Percentiles rank a stretch among this genome's conserved stretches.
Evolutionary conservation across 2,113 vertebrate species (phyloP).

Genomic region (Caracal caracal): DNA sequence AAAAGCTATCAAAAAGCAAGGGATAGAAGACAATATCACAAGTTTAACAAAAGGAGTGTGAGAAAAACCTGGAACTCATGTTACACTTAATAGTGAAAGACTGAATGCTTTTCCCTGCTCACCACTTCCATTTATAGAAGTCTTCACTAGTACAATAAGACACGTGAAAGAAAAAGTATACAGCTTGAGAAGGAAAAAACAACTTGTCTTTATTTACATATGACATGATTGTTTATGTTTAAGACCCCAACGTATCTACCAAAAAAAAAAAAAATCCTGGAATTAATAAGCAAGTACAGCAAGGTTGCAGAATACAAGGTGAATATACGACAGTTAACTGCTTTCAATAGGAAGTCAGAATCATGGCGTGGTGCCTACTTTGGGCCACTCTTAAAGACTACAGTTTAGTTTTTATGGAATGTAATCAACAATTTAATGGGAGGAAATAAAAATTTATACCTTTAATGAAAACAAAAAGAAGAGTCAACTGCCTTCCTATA

Average conservation of each 20-base stretch:
- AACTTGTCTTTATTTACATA: neutral
- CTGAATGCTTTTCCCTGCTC: neutral
- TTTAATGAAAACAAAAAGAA: constrained; percentile 32
- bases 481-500: neutral
- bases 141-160: neutral
- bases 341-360: neutral
- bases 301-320: neutral
- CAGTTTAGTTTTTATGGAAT: constrained; percentile 37
- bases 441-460: constrained; percentile 50
- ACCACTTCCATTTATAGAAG: neutral
- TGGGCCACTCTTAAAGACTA: neutral
- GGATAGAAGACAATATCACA: neutral
- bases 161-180: neutral
- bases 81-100: neutral
- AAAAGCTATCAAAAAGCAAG: neutral
- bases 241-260: neutral
- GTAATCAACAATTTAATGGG: neutral
- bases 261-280: neutral
- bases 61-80: neutral
- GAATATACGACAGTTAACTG: neutral
- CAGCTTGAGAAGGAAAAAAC: neutral
- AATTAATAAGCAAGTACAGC: neutral
- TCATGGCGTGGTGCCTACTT: neutral
- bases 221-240: neutral
- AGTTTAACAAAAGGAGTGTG: neutral